phyloP scores from a whole-genome alignment of 2,113 vertebrate species.

The Rhinopomastus cyanomelas region DNA sequence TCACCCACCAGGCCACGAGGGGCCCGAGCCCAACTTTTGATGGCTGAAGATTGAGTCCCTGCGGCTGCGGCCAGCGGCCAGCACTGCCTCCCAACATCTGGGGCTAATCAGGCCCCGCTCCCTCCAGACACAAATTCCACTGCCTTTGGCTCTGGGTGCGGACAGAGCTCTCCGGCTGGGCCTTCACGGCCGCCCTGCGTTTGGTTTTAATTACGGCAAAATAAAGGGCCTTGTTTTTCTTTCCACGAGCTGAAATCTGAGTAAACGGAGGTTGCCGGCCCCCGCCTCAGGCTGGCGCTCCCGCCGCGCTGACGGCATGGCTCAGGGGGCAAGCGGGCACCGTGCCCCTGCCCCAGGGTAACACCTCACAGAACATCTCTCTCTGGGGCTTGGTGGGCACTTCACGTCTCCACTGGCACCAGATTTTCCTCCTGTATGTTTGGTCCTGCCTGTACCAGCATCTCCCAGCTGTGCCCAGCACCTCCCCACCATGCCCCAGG shows the following conservation, averaged over 20 bases:
- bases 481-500: background rate
- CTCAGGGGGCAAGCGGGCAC: rapidly evolving
- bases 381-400: background rate
- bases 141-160: conserved; percentile 56
- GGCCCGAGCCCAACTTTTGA: conserved; percentile 38
- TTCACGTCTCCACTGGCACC: rapidly evolving
- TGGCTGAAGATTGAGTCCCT: conserved; percentile 51
- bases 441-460: background rate
- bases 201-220: conserved; percentile 69
- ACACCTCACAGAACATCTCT: rapidly evolving
- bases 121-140: conserved; percentile 72
- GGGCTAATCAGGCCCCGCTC: conserved; percentile 47
- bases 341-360: background rate
- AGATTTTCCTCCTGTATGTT: background rate
- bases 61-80: conserved; percentile 16
- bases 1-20: background rate
- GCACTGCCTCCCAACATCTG: conserved; percentile 69
- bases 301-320: rapidly evolving
- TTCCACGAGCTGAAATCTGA: conserved; percentile 57
- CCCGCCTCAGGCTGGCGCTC: conserved; percentile 4
- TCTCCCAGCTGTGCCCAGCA: background rate
- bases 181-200: background rate
- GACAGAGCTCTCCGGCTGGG: conserved; percentile 43
- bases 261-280: conserved; percentile 43
- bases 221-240: conserved; percentile 68